phyloP scores from a whole-genome alignment of 2,113 vertebrate genomes.

The Salminus brasiliensis region DNA sequence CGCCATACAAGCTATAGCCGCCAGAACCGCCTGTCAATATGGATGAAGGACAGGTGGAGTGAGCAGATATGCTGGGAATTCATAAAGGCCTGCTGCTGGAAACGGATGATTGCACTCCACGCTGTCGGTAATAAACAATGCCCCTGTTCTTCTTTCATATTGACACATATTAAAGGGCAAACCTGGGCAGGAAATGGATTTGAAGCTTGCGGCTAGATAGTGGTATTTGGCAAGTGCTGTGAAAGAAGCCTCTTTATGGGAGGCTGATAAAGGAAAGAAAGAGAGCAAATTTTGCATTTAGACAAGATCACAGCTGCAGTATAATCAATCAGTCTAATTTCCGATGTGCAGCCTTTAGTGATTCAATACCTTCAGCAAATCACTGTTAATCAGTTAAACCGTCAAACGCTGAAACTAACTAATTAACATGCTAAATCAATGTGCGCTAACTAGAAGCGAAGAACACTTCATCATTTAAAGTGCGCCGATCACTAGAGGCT shows the following conservation, averaged over 20 bases:
- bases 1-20: too few species aligned
- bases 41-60: slow-evolving; percentile 51
- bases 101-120: slow-evolving; percentile 42
- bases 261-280: background rate
- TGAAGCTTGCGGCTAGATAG: slow-evolving; percentile 24
- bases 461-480: slow-evolving; percentile 19
- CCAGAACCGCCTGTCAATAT: too few species aligned
- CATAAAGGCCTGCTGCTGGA: slow-evolving; percentile 38
- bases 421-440: slow-evolving; percentile 29
- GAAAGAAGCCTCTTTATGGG: background rate
- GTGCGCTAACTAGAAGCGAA: background rate
- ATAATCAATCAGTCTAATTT: background rate
- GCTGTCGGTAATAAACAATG: slow-evolving; percentile 37
- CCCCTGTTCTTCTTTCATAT: slow-evolving; percentile 26
- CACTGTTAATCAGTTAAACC: background rate
- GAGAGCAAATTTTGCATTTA: slow-evolving; percentile 1
- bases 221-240: background rate
- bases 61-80: slow-evolving; percentile 33
- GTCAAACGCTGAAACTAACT: slow-evolving; percentile 8
- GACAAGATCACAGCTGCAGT: background rate
- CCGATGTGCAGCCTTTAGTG: background rate
- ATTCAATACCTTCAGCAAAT: background rate
- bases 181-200: slow-evolving; percentile 44
- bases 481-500: slow-evolving; percentile 1
- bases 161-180: slow-evolving; percentile 34